These are phyloP conservation scores for Dolichopus griseipennis DNA, from an alignment of 2,888 invertebrate genomes.

Conservation along the genomic window DNA sequence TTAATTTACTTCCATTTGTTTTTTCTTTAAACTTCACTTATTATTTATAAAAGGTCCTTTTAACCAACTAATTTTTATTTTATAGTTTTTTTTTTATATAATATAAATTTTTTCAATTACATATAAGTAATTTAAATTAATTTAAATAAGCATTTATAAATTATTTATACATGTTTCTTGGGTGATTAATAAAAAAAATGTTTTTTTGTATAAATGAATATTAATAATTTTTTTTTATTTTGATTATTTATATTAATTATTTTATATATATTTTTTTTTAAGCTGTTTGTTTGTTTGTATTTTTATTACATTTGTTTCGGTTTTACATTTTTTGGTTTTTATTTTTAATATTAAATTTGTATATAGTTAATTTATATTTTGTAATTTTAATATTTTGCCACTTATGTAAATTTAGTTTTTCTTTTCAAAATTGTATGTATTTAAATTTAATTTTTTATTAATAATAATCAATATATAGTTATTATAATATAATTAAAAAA, in stretches of 20 bases:
- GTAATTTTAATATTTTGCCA: too few relatives aligned
- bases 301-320: too few relatives aligned
- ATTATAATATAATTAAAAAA: not conserved
- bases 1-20: not conserved
- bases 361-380: too few relatives aligned
- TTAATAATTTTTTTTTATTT: too few relatives aligned
- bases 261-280: too few relatives aligned
- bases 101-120: not conserved
- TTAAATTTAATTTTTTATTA: not conserved
- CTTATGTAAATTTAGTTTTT: too few relatives aligned
- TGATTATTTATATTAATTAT: too few relatives aligned
- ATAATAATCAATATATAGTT: not conserved
- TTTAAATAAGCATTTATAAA: not conserved
- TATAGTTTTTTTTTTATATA: not conserved
- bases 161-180: not conserved
- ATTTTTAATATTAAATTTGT: too few relatives aligned
- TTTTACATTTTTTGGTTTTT: too few relatives aligned
- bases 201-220: too few relatives aligned
- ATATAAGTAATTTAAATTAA: not conserved
- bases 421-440: not conserved
- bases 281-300: too few relatives aligned
- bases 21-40: not conserved
- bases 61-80: conserved; percentile 10
- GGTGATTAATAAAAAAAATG: too few relatives aligned
- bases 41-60: conserved; percentile 8